These are phyloP conservation scores for Danio aesculapii DNA, from an alignment of 2,797 vertebrate species.

Conservation along the genomic window DNA sequence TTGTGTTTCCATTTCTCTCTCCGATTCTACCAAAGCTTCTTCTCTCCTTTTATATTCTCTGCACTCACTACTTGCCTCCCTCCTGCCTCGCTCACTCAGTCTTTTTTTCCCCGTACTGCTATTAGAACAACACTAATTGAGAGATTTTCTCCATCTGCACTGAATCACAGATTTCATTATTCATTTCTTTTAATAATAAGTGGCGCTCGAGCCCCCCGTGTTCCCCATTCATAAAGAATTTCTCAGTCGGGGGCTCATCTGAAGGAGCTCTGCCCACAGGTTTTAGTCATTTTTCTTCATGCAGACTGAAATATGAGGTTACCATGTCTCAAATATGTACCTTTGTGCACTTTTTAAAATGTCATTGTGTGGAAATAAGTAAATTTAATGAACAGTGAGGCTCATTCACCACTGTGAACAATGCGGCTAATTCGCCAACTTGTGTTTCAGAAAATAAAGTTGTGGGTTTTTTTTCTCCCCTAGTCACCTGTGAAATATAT, in stretches of 20 bases:
- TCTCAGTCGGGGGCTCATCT: conserved; percentile 10
- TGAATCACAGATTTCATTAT: conserved; percentile 44
- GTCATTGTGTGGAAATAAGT: not conserved
- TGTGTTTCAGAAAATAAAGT: conserved; percentile 20
- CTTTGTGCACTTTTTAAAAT: not conserved
- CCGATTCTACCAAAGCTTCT: not conserved
- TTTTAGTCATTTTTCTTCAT: conserved; percentile 14
- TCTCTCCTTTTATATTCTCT: not conserved
- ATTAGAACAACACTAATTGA: conserved; percentile 29
- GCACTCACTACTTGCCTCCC: not conserved
- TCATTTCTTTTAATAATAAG: conserved; percentile 37
- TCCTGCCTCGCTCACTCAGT: not conserved
- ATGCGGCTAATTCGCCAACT: not conserved
- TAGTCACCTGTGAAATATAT: conserved; percentile 28
- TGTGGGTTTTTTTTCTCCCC: not conserved
- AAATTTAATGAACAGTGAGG: not conserved
- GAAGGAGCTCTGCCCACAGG: conserved; percentile 7
- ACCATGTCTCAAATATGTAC: not conserved
- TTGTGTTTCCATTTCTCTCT: conserved; percentile 35
- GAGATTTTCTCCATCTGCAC: conserved; percentile 35
- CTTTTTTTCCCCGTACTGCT: not conserved
- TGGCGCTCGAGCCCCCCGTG: conserved; percentile 2
- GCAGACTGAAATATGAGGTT: not conserved
- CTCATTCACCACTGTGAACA: not conserved
- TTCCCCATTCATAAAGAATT: conserved; percentile 33